Conservation (phyloP, 2,797 vertebrate species). For the Peromyscus melanophrys region DNA sequence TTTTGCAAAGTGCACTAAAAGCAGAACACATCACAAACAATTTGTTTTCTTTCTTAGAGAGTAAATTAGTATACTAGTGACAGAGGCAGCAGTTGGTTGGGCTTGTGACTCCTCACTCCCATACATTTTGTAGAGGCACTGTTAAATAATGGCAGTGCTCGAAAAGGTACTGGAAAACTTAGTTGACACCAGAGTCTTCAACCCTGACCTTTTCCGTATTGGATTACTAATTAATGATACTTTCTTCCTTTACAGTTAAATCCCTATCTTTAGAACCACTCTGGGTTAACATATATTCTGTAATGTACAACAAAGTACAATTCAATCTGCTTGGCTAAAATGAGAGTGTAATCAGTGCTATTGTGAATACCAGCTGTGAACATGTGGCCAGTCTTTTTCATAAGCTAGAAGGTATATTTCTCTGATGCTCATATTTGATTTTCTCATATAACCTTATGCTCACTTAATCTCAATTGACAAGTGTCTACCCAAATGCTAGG, state of each 20-base stretch:
- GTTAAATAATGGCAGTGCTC: slow-evolving; percentile 40
- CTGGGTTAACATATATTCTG: slow-evolving; percentile 34
- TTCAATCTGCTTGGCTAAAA: slow-evolving; percentile 81
- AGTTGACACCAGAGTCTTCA: slow-evolving; percentile 21
- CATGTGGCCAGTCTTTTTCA: slow-evolving; percentile 87
- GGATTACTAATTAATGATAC: slow-evolving; percentile 49
- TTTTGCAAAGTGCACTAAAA: slow-evolving; percentile 25
- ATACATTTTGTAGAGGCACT: slow-evolving; percentile 24
- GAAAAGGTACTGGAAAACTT: slow-evolving; percentile 59
- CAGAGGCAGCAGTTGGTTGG: neutral
- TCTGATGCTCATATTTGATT: slow-evolving; percentile 87
- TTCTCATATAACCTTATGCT: slow-evolving; percentile 86
- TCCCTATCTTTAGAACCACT: slow-evolving; percentile 40
- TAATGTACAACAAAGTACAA: slow-evolving; percentile 79
- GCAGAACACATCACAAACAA: neutral
- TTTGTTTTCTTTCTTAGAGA: slow-evolving; percentile 59
- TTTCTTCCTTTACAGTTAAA: slow-evolving; percentile 51
- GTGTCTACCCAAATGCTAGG: slow-evolving; percentile 86
- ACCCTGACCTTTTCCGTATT: slow-evolving; percentile 21
- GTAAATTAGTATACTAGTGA: neutral
- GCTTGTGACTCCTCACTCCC: neutral
- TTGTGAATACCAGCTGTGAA: slow-evolving; percentile 86
- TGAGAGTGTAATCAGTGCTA: slow-evolving; percentile 72
- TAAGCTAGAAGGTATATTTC: slow-evolving; percentile 87
- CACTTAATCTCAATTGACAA: slow-evolving; percentile 87